Base-by-base conservation (phyloP, 1,140 invertebrate species). In the Zaprionus nigranus region DNA sequence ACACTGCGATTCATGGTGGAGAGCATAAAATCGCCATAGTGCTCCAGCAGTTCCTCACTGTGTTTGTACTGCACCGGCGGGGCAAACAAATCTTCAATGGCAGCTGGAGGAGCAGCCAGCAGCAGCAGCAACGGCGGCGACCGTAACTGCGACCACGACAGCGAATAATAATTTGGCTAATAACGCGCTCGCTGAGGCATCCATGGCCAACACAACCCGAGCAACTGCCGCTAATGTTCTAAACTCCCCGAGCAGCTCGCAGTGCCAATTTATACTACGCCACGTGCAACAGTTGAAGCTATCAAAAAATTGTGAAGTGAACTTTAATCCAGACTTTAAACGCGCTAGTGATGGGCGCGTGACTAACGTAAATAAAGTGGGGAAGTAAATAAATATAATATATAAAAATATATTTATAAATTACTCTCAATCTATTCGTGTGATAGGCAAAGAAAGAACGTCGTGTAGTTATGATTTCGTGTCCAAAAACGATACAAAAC, bases 1-100 rank as follows among this genome's bases (percentile, higher is more conserved):
- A 95, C 94, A 43, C 71, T 90, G 7, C 57, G 72, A 69, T 91
- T 91, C 90, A 91, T 92, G 13, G 63, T 69, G 15, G 75, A 75
- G 3, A 84, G 15, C 69, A 92, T 75, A n/a, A 92, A 84, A 2
- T 68, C 56, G 1, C 76, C 82, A 58, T 88, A 84, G 3, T 87
- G 75, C 6, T 87, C 78, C 7, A 92, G 43, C 6, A 92, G 26
- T 12, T 87, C 91, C 61, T 92, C 85, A 12, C 58, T 74, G 56
- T 91, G 82, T 17, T 73, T 78, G 7, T 46, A 58, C 15, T 59
- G 38, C 20, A 26, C 24, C 5, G 86, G 86, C 26, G 69, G 30
- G 11, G 57, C 67, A 28, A 90, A 90, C 1, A 90, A 64, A 66
- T 88, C 79, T 0, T 26, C 30, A 7, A 22, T 11, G 7, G 46